Base-by-base conservation (phyloP, 2,113 vertebrate genomes). In the Alaudala cheleensis region DNA sequence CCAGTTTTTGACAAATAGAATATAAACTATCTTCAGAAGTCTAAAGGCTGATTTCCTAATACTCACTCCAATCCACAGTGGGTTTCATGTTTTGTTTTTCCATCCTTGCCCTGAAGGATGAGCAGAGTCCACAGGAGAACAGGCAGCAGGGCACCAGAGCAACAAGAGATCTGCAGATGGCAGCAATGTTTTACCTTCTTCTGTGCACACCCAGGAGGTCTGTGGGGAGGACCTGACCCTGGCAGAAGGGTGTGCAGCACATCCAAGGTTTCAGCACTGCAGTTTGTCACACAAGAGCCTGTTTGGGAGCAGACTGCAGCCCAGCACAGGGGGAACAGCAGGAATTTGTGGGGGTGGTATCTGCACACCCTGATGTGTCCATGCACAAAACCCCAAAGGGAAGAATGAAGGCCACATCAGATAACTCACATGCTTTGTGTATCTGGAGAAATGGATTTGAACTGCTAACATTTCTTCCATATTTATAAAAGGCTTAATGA, bases 131-230 rank as follows among this genome's bases (percentile, higher is more conserved):
- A 67, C 50, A 53, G 67, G 47, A 92, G 86, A 64, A 53, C 80
- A 66, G 69, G 80, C 67, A 92, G 69, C 70, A 88, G 57, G 51
- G 20, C 77, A 60, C 61, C 58, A 67, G 44, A 79, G 64, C 73
- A 60, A 16, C 34, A 13, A 45, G 70, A 72, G 72, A 40, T 91
- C 89, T 93, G 91, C 93, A 95, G 94, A 85, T 57, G 93, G 94
- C 91, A 91, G 87, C 84, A 95, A 87, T 23, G 58, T 23, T 94
- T 96, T 95, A 44, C 2, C 2, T 50, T 86, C 81, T 50, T 54
- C 67, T 67, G 14, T 42, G 49, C 82, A 81, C 57, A 31, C 5
- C 78, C 81, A 90, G 67, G 83, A 84, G 65, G 39, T 44, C 87
- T 17, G 3, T 11, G 8, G 1, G 19, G 69, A 89, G n/a, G 56